These are phyloP conservation scores for Brachypodius melanocephalos DNA, from an alignment of 2,113 vertebrate genomes.

Conservation along the genomic window DNA sequence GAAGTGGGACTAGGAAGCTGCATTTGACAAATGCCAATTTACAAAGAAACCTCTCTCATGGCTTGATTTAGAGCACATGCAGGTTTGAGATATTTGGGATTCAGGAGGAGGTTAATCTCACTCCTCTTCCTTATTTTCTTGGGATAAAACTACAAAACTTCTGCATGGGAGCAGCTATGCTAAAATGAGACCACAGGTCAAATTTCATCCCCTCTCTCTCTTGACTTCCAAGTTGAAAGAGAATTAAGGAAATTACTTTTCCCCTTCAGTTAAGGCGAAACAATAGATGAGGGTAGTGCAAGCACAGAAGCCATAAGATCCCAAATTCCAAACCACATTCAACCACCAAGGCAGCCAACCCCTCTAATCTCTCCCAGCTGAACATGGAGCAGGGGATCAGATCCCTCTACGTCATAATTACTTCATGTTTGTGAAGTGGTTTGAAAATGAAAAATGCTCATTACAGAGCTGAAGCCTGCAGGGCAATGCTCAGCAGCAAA, in stretches of 20 bases:
- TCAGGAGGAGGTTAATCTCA: background rate
- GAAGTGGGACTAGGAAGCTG: background rate
- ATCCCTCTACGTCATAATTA: constrained; percentile 39
- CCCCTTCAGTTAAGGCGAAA: background rate
- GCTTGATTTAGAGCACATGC: background rate
- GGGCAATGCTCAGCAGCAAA: constrained; percentile 51
- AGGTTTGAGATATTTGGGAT: background rate
- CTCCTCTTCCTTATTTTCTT: background rate
- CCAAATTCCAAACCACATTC: constrained; percentile 29
- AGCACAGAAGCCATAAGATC: constrained; percentile 10
- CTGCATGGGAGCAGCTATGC: background rate
- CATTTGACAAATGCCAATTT: background rate
- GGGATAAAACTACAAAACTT: background rate
- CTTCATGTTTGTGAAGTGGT: constrained; percentile 41
- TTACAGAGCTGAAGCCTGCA: constrained; percentile 58
- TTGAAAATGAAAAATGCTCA: constrained; percentile 55
- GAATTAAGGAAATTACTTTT: background rate
- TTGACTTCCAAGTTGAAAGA: background rate
- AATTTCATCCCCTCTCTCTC: background rate
- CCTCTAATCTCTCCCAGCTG: constrained; percentile 7
- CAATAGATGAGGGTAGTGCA: background rate
- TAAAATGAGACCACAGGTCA: background rate
- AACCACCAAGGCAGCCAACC: background rate
- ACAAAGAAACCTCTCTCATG: background rate
- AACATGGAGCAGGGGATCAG: constrained; percentile 6